Evolutionary conservation across 1,140 invertebrate species (phyloP), one percentile per base, ranked within the genome.

Genomic region (Drusus annulatus): DNA sequence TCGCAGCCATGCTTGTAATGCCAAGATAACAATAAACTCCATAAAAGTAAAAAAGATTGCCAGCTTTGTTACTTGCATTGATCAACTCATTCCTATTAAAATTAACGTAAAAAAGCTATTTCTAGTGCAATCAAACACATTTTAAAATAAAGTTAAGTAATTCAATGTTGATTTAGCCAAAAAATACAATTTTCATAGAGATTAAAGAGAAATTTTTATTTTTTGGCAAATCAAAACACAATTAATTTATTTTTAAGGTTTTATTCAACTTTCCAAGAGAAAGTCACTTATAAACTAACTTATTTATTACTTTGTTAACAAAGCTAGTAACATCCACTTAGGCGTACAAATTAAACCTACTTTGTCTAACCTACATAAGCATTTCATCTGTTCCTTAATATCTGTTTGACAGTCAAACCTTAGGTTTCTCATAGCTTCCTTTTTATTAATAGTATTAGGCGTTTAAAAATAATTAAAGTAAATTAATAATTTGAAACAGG

Each of bases 61-160:
- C 7, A 7, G 3, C 8, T 45, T 13, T 45, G 8, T 45, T 13
- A 45, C 10, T 13, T 13, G 36, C 36, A 45, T 45, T 45, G 36
- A 45, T 45, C 13, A 45, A 45, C 4, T 56, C 19, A 56, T 56
- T 56, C 54, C 5, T 5, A 56, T 65, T 68, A 52, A 71, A 71
- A 52, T 25, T 21, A 71, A 71, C n/a, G 68, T 71, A 71, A 51
- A 71, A 71, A 71, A 71, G n/a, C 68, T 71, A 71, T 71, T 71
- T 52, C 68, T 71, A 71, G 63, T 31, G 28, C 28, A 45, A 45
- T 45, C 36, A 45, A 45, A 45, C 36, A 45, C 36, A 45, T 45
- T 45, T 13, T 13, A 45, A 1, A 45, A 45, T 45, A 45, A 45
- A 45, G 5, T 4, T 36, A 36, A 36, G 8, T 13, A 45, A 45